These are phyloP conservation scores for Heliconius himera DNA, from an alignment of 1,140 invertebrate genomes.

Conservation along the genomic window DNA sequence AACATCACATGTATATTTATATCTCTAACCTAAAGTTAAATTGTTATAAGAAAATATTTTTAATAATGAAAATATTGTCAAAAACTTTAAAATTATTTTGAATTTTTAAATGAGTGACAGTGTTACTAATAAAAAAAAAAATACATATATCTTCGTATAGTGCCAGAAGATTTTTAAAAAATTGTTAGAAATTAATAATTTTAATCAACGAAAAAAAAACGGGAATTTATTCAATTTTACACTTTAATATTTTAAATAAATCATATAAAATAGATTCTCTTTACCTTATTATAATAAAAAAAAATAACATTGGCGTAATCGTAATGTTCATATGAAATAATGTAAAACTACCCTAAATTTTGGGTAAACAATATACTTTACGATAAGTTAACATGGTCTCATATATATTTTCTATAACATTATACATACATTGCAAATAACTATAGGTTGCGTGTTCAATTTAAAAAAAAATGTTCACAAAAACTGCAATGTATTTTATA, in stretches of 20 bases:
- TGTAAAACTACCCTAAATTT: not conserved
- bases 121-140: not conserved
- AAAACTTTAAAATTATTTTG: not conserved
- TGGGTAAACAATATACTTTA: not conserved
- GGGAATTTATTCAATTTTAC: conserved; percentile 7
- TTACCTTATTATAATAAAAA: not conserved
- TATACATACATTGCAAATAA: conserved; percentile 1
- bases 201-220: conserved; percentile 9
- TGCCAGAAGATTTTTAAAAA: not conserved
- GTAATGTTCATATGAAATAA: not conserved
- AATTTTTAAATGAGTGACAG: not conserved
- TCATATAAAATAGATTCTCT: not conserved
- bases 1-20: not conserved
- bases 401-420: conserved; percentile 1
- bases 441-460: not conserved
- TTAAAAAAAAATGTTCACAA: not conserved
- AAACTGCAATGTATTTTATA: not conserved
- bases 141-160: not conserved
- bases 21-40: too few species aligned
- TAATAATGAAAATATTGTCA: too few species aligned
- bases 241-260: not conserved
- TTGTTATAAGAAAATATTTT: too few species aligned
- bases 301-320: too few species aligned
- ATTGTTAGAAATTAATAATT: conserved; percentile 10
- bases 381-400: not conserved